Percentiles rank a stretch among this genome's conserved stretches.
These are phyloP conservation scores for Pristis pectinata DNA, from an alignment of 2,797 vertebrate species.

Conservation along the genomic window DNA sequence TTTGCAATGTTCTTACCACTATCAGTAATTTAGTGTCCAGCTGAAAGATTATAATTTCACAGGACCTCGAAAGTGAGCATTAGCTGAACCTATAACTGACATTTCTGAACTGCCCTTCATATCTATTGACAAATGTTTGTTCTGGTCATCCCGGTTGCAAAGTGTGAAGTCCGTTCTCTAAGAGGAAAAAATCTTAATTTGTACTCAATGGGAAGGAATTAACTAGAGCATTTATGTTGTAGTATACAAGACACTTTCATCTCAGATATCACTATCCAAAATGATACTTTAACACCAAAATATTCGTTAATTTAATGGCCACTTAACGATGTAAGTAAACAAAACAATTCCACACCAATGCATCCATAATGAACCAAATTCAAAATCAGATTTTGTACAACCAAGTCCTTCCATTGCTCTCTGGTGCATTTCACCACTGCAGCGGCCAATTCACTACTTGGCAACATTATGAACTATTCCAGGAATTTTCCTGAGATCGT, in stretches of 20 bases:
- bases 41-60: background rate
- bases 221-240: background rate
- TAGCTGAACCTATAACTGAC: background rate
- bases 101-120: background rate
- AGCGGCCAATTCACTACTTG: background rate
- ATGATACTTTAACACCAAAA: background rate
- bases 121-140: background rate
- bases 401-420: background rate
- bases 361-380: background rate
- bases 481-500: background rate
- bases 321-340: background rate
- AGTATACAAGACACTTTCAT: background rate
- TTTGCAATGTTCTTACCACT: background rate
- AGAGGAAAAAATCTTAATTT: background rate
- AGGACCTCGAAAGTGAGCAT: background rate
- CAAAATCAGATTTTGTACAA: background rate
- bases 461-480: background rate
- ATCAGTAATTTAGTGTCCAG: background rate
- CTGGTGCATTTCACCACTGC: background rate
- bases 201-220: background rate
- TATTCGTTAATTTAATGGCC: background rate
- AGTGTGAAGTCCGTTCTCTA: background rate
- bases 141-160: background rate
- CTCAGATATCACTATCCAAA: background rate
- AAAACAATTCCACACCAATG: background rate